Percentiles rank a stretch among this genome's conserved stretches.
Evolutionary conservation across 2,888 invertebrate species (phyloP).

Genomic region (Oligia latruncula): DNA sequence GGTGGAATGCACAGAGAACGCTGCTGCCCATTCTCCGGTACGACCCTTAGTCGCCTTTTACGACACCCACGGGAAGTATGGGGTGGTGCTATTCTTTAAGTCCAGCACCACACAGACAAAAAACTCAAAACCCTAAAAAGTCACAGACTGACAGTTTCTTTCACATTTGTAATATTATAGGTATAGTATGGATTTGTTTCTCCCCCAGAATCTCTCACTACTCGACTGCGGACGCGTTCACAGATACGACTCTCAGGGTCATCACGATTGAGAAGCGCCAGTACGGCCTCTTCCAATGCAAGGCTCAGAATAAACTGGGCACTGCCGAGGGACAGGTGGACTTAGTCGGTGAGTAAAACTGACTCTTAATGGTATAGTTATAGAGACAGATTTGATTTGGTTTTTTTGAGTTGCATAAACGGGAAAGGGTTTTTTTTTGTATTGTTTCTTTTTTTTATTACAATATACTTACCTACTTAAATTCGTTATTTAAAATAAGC

Average conservation of each 20-base stretch:
- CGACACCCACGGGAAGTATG: no score
- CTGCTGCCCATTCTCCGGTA: no score
- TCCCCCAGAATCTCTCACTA: constrained; percentile 94
- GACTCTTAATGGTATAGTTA: neutral
- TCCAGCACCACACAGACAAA: no score
- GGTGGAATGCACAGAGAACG: no score
- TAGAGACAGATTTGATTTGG: neutral
- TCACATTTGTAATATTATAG: no score
- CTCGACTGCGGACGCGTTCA: constrained; percentile 97
- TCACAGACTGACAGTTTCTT: no score
- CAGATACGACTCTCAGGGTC: constrained; percentile 96
- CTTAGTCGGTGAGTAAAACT: constrained; percentile 92
- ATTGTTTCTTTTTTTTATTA: neutral
- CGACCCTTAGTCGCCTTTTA: no score
- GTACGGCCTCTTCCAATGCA: constrained; percentile 96
- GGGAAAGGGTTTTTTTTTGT: neutral
- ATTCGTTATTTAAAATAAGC: constrained; percentile 2
- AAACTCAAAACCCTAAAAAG: no score
- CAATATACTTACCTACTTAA: neutral
- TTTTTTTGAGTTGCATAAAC: constrained; percentile 3
- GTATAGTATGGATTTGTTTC: neutral
- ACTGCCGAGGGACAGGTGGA: constrained; percentile 94
- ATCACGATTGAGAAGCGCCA: constrained; percentile 97
- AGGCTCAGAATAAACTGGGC: constrained; percentile 96
- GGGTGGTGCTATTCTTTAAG: no score